A percentile compares a stretch with the other conserved stretches of the same genome.
Conservation (phyloP, 2,113 vertebrate species). For the Corapipo altera region DNA sequence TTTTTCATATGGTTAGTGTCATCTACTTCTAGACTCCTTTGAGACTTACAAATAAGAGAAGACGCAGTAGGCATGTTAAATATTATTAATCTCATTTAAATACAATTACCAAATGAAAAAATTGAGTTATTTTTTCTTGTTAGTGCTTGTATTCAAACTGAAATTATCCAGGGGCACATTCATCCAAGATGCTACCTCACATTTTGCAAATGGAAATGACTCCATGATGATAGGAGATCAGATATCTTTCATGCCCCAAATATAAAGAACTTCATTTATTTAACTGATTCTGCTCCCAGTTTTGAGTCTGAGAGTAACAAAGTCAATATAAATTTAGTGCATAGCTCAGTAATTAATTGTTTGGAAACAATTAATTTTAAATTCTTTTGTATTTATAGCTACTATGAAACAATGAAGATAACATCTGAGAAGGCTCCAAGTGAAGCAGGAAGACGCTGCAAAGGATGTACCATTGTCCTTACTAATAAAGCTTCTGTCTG, state of each 20-base stretch:
- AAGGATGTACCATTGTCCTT: slow-evolving; percentile 60
- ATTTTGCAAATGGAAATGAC: background rate
- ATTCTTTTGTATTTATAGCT: slow-evolving; percentile 55
- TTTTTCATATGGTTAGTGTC: background rate
- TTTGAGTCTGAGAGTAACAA: background rate
- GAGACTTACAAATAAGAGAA: background rate
- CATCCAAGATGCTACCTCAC: background rate
- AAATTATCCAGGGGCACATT: background rate
- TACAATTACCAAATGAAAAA: background rate
- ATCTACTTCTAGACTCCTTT: background rate
- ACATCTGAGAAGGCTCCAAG: slow-evolving; percentile 55
- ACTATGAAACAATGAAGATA: slow-evolving; percentile 59
- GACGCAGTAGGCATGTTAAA: background rate
- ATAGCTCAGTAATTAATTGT: slow-evolving; percentile 43
- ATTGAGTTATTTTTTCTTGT: background rate
- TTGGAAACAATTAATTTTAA: slow-evolving; percentile 45
- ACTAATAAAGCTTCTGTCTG: slow-evolving; percentile 45
- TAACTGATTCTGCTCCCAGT: background rate
- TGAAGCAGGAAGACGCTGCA: slow-evolving; percentile 54
- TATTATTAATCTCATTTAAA: background rate
- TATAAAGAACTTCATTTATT: background rate
- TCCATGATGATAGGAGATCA: background rate
- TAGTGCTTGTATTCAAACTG: background rate
- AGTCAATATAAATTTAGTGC: slow-evolving; percentile 15
- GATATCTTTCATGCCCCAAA: background rate